Percentiles rank a stretch among this genome's conserved stretches.
phyloP scores from a whole-genome alignment of 2,888 invertebrate species.

The Strigamia maritima region DNA sequence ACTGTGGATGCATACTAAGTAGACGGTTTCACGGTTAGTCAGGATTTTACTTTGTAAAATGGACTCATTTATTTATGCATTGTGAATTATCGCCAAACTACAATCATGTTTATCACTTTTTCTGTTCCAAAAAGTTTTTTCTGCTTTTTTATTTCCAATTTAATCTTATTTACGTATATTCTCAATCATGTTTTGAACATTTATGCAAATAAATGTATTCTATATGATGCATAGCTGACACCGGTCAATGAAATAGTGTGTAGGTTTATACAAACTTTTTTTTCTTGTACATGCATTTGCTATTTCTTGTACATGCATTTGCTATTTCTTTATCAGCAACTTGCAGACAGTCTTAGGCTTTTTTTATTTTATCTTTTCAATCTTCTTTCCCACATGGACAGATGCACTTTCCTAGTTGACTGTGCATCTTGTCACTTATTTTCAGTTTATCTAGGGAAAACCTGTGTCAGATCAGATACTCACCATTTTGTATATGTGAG shows the following conservation, averaged over 20 bases:
- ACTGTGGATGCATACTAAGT: constrained; percentile 26
- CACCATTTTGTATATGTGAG: not conserved
- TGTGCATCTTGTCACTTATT: constrained; percentile 30
- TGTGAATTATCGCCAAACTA: constrained; percentile 11
- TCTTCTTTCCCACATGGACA: constrained; percentile 31
- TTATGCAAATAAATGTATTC: not conserved
- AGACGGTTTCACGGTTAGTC: constrained; percentile 21
- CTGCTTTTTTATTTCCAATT: not conserved
- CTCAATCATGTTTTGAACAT: not conserved
- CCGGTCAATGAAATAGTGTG: not conserved
- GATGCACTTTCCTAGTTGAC: constrained; percentile 9
- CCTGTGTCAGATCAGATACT: constrained; percentile 13
- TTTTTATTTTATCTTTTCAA: constrained; percentile 24
- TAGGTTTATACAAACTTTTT: not conserved
- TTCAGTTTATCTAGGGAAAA: constrained; percentile 1
- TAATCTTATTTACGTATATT: not conserved
- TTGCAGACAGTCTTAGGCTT: constrained; percentile 12
- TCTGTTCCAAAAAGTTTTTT: not conserved
- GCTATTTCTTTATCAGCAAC: constrained; percentile 30
- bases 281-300: too few relatives aligned
- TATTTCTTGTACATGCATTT: constrained; percentile 6
- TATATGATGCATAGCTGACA: not conserved
- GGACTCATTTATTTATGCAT: constrained; percentile 31
- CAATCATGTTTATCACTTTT: not conserved
- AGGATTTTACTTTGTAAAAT: constrained; percentile 3